Evolutionary conservation across 2,888 invertebrate species (phyloP).

Genomic region (Argyresthia goedartella): DNA sequence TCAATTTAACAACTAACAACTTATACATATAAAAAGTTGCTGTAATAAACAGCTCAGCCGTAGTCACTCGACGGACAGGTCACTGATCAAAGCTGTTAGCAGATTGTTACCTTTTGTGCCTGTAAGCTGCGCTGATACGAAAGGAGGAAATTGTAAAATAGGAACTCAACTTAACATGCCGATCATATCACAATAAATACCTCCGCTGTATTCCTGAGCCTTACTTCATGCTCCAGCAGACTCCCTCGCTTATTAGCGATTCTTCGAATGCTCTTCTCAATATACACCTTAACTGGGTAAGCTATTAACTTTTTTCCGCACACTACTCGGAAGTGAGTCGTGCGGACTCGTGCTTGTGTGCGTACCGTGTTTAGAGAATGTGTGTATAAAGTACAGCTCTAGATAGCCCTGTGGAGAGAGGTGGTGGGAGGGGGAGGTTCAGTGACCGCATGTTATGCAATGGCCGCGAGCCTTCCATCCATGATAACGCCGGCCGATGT

Average conservation of each 20-base stretch:
- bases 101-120: too few relatives aligned
- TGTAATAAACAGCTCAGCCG: too few relatives aligned
- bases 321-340: slow-evolving; percentile 13
- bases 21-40: too few relatives aligned
- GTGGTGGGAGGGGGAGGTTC: slow-evolving; percentile 16
- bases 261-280: slow-evolving; percentile 4
- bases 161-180: too few relatives aligned
- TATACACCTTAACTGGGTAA: slow-evolving; percentile 1
- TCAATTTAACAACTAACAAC: too few relatives aligned
- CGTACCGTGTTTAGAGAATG: slow-evolving; percentile 1
- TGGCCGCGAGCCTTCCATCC: slow-evolving; percentile 22
- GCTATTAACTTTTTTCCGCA: slow-evolving; percentile 1
- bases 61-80: too few relatives aligned
- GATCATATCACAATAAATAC: too few relatives aligned
- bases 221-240: background rate
- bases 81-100: too few relatives aligned
- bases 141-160: too few relatives aligned
- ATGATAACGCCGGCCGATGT: slow-evolving; percentile 24
- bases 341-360: slow-evolving; percentile 7
- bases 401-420: slow-evolving; percentile 12
- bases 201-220: background rate
- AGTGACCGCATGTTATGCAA: slow-evolving; percentile 34
- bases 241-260: background rate
- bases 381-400: background rate
- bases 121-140: too few relatives aligned